Evolutionary conservation across 2,113 vertebrate species (phyloP).

Genomic region (Pluvialis apricaria): DNA sequence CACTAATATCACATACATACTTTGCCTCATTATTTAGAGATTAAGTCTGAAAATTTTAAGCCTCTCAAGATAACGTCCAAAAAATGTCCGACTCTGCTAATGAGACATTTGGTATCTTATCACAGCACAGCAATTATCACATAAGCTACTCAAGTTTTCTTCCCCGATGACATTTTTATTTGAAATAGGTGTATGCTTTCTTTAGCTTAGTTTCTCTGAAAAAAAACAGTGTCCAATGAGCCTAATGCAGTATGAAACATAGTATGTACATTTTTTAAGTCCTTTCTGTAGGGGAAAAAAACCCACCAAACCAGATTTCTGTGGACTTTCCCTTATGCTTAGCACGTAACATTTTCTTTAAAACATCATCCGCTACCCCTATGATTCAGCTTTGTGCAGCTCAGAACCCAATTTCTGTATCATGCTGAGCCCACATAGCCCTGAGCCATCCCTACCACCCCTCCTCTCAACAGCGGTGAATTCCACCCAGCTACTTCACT

Average conservation of each 20-base stretch:
- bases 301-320: neutral
- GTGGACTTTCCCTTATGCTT: neutral
- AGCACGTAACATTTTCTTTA: neutral
- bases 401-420: neutral
- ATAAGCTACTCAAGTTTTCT: neutral
- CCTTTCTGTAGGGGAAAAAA: neutral
- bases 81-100: neutral
- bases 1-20: neutral
- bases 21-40: constrained; percentile 47
- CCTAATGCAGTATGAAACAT: neutral
- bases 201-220: neutral
- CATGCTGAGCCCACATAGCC: neutral
- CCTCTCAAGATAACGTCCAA: neutral
- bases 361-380: neutral
- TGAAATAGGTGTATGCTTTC: neutral
- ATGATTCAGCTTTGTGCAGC: neutral
- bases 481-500: neutral
- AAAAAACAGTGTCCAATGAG: neutral
- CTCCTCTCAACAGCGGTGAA: neutral
- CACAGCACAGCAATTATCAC: neutral
- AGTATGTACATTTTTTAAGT: neutral
- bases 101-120: neutral
- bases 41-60: constrained; percentile 38
- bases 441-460: neutral
- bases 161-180: neutral